These are phyloP conservation scores for Propithecus coquereli DNA, from an alignment of 2,113 vertebrate species.

Conservation along the genomic window DNA sequence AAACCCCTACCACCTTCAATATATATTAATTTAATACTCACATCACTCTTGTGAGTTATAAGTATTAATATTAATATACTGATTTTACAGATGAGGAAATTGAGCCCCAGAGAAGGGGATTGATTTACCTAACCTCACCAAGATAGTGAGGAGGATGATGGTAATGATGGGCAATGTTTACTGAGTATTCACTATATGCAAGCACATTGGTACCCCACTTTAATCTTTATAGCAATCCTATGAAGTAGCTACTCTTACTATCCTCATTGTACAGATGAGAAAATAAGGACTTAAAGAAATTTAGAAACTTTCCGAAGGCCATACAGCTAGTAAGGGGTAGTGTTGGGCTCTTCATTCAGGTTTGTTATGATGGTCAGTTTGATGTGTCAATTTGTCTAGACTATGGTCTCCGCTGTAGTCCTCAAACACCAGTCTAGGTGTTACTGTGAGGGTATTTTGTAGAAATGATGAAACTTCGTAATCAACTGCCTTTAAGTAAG, in stretches of 20 bases:
- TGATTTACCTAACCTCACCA: not conserved
- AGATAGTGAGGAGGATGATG: not conserved
- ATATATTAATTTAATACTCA: not conserved
- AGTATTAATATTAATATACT: not conserved
- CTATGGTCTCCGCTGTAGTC: not conserved
- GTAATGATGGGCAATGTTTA: not conserved
- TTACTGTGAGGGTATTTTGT: slow-evolving; percentile 12
- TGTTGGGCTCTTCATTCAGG: not conserved
- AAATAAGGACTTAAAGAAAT: slow-evolving; percentile 14
- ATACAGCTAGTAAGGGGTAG: not conserved
- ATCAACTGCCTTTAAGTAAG: not conserved
- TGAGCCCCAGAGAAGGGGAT: not conserved
- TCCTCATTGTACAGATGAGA: not conserved
- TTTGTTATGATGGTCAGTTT: not conserved
- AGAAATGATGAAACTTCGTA: slow-evolving; percentile 16
- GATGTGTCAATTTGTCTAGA: not conserved
- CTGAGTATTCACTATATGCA: not conserved
- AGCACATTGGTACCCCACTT: not conserved
- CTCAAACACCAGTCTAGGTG: not conserved
- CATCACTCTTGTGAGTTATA: not conserved
- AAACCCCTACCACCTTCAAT: not conserved
- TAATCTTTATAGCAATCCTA: not conserved
- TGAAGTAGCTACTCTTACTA: not conserved
- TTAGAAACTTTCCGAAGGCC: not conserved
- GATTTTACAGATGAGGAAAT: not conserved